A percentile compares a stretch with the other conserved stretches of the same genome.
Evolutionary conservation across 2,888 invertebrate species (phyloP).

Genomic region (Drosophila glabriapex): DNA sequence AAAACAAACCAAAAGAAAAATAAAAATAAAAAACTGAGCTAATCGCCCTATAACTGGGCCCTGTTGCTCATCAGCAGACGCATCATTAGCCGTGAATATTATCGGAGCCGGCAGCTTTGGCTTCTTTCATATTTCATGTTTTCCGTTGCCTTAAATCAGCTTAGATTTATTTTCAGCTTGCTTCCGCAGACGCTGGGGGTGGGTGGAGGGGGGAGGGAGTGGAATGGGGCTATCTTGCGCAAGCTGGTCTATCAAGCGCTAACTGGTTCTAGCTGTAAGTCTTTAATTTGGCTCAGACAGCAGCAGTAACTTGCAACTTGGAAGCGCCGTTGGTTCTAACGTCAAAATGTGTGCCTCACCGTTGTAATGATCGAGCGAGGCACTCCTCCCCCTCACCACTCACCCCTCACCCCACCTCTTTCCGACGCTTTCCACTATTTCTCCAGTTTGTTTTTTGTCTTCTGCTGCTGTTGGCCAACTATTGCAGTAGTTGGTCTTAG

Average conservation of each 20-base stretch:
- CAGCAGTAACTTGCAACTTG: slow-evolving; percentile 47
- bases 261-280: slow-evolving; percentile 76
- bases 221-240: slow-evolving; percentile 52
- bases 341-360: slow-evolving; percentile 80
- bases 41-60: slow-evolving; percentile 49
- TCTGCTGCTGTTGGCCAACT: slow-evolving; percentile 41
- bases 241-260: slow-evolving; percentile 66
- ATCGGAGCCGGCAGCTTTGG: slow-evolving; percentile 24
- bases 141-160: slow-evolving; percentile 79
- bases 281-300: slow-evolving; percentile 54
- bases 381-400: background rate
- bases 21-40: slow-evolving; percentile 3
- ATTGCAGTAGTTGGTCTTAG: slow-evolving; percentile 64
- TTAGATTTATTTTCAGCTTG: slow-evolving; percentile 75
- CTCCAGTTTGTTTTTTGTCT: slow-evolving; percentile 1
- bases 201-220: background rate
- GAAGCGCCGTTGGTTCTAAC: slow-evolving; percentile 79
- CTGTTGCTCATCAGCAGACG: slow-evolving; percentile 40
- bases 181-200: slow-evolving; percentile 1
- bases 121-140: slow-evolving; percentile 72
- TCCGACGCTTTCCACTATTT: background rate
- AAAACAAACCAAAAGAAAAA: background rate
- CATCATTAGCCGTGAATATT: slow-evolving; percentile 55
- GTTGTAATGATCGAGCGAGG: slow-evolving; percentile 58
- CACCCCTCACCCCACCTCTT: background rate